Percentiles rank a stretch among this genome's conserved stretches.
Evolutionary conservation across 2,888 invertebrate genomes (phyloP).

Genomic region (Lithophane semibrunnea): DNA sequence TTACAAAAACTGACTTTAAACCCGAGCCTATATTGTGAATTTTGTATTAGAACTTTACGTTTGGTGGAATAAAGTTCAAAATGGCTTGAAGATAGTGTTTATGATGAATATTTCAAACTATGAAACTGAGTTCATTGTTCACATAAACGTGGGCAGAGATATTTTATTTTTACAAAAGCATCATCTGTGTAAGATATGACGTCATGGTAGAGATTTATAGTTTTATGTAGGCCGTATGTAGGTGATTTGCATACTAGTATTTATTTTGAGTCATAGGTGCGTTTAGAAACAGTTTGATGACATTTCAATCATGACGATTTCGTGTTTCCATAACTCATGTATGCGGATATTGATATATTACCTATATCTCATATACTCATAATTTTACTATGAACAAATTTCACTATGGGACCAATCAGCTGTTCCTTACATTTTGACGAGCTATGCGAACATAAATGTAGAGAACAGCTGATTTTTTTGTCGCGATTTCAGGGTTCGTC

Average conservation of each 20-base stretch:
- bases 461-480: no score
- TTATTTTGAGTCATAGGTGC: not conserved
- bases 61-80: not conserved
- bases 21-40: not conserved
- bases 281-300: not conserved
- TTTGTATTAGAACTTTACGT: not conserved
- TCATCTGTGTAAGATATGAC: slow-evolving; percentile 31
- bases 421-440: no score
- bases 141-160: slow-evolving; percentile 10
- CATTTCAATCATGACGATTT: not conserved
- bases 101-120: slow-evolving; percentile 5
- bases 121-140: slow-evolving; percentile 48
- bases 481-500: no score
- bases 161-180: slow-evolving; percentile 27
- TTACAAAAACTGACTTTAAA: not conserved
- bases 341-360: not conserved
- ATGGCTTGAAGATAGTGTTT: not conserved
- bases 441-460: no score
- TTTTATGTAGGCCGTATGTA: slow-evolving; percentile 20
- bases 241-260: slow-evolving; percentile 1
- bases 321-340: not conserved
- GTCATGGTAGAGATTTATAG: slow-evolving; percentile 29
- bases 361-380: no score
- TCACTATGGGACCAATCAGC: no score
- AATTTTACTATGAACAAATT: no score